Evolutionary conservation across 2,888 invertebrate genomes (phyloP).

Genomic region (Fragum fragum): DNA sequence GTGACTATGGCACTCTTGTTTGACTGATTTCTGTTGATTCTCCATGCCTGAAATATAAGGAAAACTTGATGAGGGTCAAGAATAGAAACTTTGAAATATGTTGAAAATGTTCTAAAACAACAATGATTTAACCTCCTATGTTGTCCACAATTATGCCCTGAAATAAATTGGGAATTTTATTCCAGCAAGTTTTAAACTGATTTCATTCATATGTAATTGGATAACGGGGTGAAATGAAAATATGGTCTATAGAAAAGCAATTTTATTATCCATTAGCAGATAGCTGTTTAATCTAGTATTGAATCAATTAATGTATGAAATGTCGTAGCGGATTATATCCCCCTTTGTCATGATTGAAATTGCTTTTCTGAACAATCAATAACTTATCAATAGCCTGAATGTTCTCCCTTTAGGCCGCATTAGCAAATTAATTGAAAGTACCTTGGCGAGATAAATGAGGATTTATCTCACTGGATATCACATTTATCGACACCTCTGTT

Average conservation of each 20-base stretch:
- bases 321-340: constrained; percentile 16
- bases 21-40: too few relatives aligned
- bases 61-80: too few relatives aligned
- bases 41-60: too few relatives aligned
- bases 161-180: neutral
- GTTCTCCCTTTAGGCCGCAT: neutral
- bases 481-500: neutral
- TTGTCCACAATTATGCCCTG: too few relatives aligned
- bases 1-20: too few relatives aligned
- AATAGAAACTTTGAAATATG: too few relatives aligned
- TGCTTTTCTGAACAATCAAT: constrained; percentile 36
- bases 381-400: constrained; percentile 43
- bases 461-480: neutral
- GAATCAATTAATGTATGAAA: constrained; percentile 32
- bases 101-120: too few relatives aligned
- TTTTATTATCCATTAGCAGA: constrained; percentile 25
- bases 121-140: too few relatives aligned
- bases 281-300: constrained; percentile 22
- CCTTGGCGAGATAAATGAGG: neutral
- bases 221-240: neutral
- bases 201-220: neutral
- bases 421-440: constrained; percentile 9
- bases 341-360: constrained; percentile 30
- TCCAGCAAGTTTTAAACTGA: neutral
- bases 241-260: constrained; percentile 21